A percentile compares a stretch with the other conserved stretches of the same genome.
Evolutionary conservation across 2,797 vertebrate genomes (phyloP).

Genomic region (Acanthopagrus latus): DNA sequence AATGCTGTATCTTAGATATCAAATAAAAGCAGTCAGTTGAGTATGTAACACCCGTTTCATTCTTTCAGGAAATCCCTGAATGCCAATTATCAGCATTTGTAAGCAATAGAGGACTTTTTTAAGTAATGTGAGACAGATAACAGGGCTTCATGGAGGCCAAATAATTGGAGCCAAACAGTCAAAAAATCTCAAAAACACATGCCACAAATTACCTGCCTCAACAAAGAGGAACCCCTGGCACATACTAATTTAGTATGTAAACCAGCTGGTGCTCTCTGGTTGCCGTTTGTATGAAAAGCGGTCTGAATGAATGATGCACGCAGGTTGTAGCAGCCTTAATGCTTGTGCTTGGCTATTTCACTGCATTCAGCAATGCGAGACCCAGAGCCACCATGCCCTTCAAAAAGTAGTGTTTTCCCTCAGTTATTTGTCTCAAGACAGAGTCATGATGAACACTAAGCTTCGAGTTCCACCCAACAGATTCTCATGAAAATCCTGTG

Average conservation of each 20-base stretch:
- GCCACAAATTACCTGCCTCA: background rate
- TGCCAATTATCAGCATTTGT: background rate
- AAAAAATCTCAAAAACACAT: constrained; percentile 10
- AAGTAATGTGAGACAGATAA: background rate
- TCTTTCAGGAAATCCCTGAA: background rate
- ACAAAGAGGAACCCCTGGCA: background rate
- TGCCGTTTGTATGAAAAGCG: constrained; percentile 16
- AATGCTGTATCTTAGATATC: background rate
- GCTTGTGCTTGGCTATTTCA: background rate
- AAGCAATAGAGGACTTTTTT: background rate
- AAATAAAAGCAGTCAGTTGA: background rate
- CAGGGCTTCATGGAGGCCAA: background rate
- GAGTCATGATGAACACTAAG: too few species aligned
- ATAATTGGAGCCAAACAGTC: background rate
- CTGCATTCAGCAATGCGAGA: constrained; percentile 1
- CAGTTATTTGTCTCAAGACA: too few species aligned
- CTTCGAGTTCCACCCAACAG: too few species aligned
- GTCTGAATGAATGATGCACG: background rate
- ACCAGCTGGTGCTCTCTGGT: background rate
- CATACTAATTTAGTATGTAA: background rate
- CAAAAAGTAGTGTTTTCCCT: too few species aligned
- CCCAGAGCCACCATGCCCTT: background rate
- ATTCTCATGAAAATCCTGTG: too few species aligned
- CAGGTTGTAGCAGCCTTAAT: background rate
- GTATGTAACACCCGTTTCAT: background rate